Percentiles rank a stretch among this genome's conserved stretches.
Conservation (phyloP, 1,140 invertebrate species). For the Drosophila prosaltans region DNA sequence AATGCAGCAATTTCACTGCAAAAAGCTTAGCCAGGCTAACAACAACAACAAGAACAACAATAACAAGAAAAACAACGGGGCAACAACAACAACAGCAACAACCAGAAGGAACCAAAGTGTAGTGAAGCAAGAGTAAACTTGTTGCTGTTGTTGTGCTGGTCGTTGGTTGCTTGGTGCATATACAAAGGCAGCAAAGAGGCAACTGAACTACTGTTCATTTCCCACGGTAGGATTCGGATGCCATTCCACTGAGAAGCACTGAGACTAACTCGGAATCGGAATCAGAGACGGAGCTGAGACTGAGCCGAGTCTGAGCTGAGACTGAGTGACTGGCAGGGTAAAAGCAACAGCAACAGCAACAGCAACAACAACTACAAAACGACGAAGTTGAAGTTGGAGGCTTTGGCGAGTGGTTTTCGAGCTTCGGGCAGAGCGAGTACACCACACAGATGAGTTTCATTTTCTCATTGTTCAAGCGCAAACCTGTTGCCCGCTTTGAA, state of each 20-base stretch:
- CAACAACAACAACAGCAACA: conserved; percentile 27
- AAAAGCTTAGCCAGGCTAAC: conserved; percentile 44
- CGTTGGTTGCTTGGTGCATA: conserved; percentile 16
- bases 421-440: conserved; percentile 58
- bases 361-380: conserved; percentile 18
- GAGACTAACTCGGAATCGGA: conserved; percentile 28
- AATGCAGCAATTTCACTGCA: conserved; percentile 74
- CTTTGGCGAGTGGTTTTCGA: conserved; percentile 19
- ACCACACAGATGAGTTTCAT: conserved; percentile 69
- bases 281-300: conserved; percentile 7
- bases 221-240: conserved; percentile 80
- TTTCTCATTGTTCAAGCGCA: conserved; percentile 72
- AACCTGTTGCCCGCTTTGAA: conserved; percentile 73
- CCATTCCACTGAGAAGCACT: conserved; percentile 61
- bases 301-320: conserved; percentile 14
- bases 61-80: conserved; percentile 13
- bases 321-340: conserved; percentile 48
- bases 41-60: conserved; percentile 35
- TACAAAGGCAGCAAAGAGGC: conserved; percentile 64
- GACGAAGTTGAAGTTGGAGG: conserved; percentile 12
- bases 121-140: conserved; percentile 58
- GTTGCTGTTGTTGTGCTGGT: conserved; percentile 52
- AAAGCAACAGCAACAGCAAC: background rate
- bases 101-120: conserved; percentile 24
- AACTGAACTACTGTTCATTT: conserved; percentile 83